Evolutionary conservation across 2,888 invertebrate species (phyloP).

Genomic region (Brenthis daphne): DNA sequence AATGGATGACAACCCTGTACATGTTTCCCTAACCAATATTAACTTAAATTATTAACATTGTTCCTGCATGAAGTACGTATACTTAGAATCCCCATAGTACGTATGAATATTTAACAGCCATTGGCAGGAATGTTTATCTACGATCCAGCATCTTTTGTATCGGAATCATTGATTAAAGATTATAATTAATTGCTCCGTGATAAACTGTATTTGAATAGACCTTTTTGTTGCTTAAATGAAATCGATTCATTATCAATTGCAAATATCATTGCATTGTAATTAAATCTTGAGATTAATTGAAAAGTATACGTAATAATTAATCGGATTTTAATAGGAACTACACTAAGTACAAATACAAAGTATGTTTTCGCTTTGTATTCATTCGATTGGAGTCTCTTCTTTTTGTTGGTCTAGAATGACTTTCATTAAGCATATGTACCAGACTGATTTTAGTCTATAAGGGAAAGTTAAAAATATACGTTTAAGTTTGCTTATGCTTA

Average conservation of each 20-base stretch:
- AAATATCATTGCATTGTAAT: not conserved
- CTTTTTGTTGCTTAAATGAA: not conserved
- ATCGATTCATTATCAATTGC: not conserved
- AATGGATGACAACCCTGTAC: not conserved
- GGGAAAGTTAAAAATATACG: too few species aligned
- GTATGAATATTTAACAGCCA: slow-evolving; percentile 10
- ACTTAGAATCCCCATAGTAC: not conserved
- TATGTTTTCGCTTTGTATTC: too few species aligned
- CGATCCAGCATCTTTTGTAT: not conserved
- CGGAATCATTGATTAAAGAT: not conserved
- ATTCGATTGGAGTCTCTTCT: too few species aligned
- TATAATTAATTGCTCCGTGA: slow-evolving; percentile 4
- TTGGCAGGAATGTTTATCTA: slow-evolving; percentile 13
- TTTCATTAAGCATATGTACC: too few species aligned
- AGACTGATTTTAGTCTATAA: too few species aligned
- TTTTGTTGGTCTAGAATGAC: too few species aligned
- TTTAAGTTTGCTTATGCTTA: too few species aligned
- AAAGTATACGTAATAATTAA: not conserved
- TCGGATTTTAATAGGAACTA: not conserved
- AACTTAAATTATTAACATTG: slow-evolving; percentile 9
- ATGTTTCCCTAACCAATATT: not conserved
- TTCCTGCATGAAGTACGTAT: not conserved
- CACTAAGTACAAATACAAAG: not conserved
- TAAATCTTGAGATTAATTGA: slow-evolving; percentile 1
- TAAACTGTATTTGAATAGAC: not conserved